A percentile compares a stretch with the other conserved stretches of the same genome.
Evolutionary conservation across 2,888 invertebrate genomes (phyloP).

Genomic region (Platerodrilus igneus): DNA sequence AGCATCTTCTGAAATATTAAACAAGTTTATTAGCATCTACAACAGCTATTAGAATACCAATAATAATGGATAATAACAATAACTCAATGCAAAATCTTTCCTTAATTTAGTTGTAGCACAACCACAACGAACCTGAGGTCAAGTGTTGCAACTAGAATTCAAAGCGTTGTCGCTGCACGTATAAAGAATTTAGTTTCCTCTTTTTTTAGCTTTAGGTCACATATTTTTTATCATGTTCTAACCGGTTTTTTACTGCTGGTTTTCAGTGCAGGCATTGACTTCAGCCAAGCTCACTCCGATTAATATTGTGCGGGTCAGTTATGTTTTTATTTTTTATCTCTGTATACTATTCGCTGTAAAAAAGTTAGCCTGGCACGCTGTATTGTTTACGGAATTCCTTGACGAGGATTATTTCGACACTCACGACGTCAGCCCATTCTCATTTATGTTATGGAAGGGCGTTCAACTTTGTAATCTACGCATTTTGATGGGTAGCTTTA

Average conservation of each 20-base stretch:
- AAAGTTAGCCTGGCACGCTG: conserved; percentile 29
- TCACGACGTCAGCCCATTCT: too few species aligned
- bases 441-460: too few species aligned
- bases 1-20: too few species aligned
- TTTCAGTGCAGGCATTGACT: conserved; percentile 38
- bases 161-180: conserved; percentile 29
- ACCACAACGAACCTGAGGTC: too few species aligned
- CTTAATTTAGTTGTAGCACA: too few species aligned
- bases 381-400: conserved; percentile 17
- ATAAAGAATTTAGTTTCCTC: conserved; percentile 32
- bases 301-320: conserved; percentile 48
- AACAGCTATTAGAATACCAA: too few species aligned
- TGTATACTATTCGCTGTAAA: conserved; percentile 37
- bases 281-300: conserved; percentile 35
- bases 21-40: too few species aligned
- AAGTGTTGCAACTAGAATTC: conserved; percentile 16
- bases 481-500: too few species aligned
- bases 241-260: conserved; percentile 45
- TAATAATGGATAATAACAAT: too few species aligned
- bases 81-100: too few species aligned
- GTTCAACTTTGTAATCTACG: too few species aligned
- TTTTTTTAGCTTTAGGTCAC: conserved; percentile 38
- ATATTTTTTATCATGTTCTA: conserved; percentile 38
- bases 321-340: conserved; percentile 46
- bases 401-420: too few species aligned